A percentile compares a stretch with the other conserved stretches of the same genome.
Evolutionary conservation across 1,140 invertebrate genomes (phyloP).

Genomic region (Galleria mellonella): DNA sequence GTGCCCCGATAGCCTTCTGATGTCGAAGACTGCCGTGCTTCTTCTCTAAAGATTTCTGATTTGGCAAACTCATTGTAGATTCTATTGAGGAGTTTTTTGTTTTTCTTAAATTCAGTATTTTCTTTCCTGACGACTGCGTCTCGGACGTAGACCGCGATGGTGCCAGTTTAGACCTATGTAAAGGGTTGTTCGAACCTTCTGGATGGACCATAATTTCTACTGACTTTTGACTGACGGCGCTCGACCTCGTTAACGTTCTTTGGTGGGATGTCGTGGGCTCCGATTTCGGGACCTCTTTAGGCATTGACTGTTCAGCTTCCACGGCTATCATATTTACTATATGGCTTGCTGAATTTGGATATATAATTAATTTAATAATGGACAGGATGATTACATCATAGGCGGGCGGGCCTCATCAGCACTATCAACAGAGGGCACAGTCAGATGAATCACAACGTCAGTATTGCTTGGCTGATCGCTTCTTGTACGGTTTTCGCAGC

Average conservation of each 20-base stretch:
- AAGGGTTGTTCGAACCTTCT: slow-evolving; percentile 59
- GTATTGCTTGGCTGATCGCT: slow-evolving; percentile 40
- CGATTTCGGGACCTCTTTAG: slow-evolving; percentile 47
- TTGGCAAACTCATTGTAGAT: slow-evolving; percentile 70
- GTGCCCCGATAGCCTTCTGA: slow-evolving; percentile 64
- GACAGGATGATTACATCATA: slow-evolving; percentile 39
- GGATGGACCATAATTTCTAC: slow-evolving; percentile 69
- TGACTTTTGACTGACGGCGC: slow-evolving; percentile 76
- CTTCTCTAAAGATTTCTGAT: slow-evolving; percentile 72
- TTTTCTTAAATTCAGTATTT: slow-evolving; percentile 58
- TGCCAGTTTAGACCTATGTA: slow-evolving; percentile 65
- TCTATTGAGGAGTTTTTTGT: slow-evolving; percentile 73
- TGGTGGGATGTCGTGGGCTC: slow-evolving; percentile 47
- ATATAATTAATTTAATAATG: slow-evolving; percentile 8
- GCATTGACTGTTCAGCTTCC: slow-evolving; percentile 56
- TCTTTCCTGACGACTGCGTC: slow-evolving; percentile 57
- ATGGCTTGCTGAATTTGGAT: neutral
- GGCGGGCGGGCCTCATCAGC: slow-evolving; percentile 57
- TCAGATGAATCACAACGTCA: slow-evolving; percentile 48
- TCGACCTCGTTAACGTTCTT: slow-evolving; percentile 59
- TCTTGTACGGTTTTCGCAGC: slow-evolving; percentile 44
- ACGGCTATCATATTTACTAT: slow-evolving; percentile 59
- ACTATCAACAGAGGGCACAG: slow-evolving; percentile 62
- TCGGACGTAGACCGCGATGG: slow-evolving; percentile 64
- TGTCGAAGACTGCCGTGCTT: slow-evolving; percentile 64